These are phyloP conservation scores for Pterobdella sp. DNA, from an alignment of 2,888 invertebrate genomes.

Conservation along the genomic window DNA sequence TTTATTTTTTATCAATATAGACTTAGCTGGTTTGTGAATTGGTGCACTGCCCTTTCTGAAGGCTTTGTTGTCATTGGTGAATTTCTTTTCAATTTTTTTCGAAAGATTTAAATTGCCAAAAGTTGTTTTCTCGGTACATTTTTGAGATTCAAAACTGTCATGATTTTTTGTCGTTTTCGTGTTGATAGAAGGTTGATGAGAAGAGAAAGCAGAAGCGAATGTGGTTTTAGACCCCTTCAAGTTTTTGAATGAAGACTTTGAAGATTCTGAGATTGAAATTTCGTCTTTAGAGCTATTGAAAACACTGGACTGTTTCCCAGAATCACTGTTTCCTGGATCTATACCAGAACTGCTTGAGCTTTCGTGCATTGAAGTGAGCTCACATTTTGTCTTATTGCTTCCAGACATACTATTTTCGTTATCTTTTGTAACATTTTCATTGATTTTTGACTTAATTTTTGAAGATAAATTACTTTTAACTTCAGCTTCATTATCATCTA, in stretches of 20 bases:
- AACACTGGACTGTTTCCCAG: constrained; percentile 24
- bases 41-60: constrained; percentile 8
- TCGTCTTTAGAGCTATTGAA: constrained; percentile 28
- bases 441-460: no score
- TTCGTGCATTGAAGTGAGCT: not conserved
- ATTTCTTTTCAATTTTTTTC: not conserved
- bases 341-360: constrained; percentile 39
- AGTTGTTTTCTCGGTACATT: not conserved
- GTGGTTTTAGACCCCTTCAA: not conserved
- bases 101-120: not conserved
- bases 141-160: not conserved
- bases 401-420: not conserved
- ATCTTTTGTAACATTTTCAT: not conserved
- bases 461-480: no score
- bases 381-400: not conserved
- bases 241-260: constrained; percentile 5
- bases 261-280: constrained; percentile 17
- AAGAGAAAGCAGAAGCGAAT: not conserved
- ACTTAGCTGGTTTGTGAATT: not conserved
- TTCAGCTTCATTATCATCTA: no score
- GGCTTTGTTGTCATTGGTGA: not conserved
- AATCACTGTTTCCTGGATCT: constrained; percentile 36
- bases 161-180: not conserved
- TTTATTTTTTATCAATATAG: not conserved
- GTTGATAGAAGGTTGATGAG: not conserved